A percentile compares a stretch with the other conserved stretches of the same genome.
These are phyloP conservation scores for Eustalomyia histrio DNA, from an alignment of 2,888 invertebrate species.

Conservation along the genomic window DNA sequence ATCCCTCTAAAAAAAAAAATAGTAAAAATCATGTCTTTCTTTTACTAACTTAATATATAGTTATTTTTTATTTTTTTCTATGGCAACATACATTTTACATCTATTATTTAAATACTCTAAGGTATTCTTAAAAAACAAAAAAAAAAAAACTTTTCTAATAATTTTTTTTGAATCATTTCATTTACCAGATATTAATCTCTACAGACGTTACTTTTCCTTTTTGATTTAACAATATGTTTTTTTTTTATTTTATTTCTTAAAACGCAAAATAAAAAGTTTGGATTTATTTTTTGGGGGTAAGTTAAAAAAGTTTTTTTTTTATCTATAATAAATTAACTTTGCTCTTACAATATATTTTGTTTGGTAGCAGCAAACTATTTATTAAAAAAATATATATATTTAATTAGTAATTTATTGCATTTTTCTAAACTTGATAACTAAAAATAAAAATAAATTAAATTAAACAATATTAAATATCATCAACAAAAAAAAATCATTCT, in stretches of 20 bases:
- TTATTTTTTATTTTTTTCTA: constrained; percentile 9
- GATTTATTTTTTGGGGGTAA: background rate
- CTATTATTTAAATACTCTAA: constrained; percentile 64
- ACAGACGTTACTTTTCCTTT: constrained; percentile 13
- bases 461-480: no score
- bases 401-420: no score
- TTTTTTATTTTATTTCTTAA: constrained; percentile 38
- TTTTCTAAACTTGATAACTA: no score
- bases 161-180: constrained; percentile 61
- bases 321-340: no score
- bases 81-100: constrained; percentile 22
- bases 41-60: constrained; percentile 59
- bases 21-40: constrained; percentile 5
- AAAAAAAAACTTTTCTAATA: constrained; percentile 59
- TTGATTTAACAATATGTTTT: constrained; percentile 39
- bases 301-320: background rate
- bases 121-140: constrained; percentile 54
- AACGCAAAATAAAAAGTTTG: constrained; percentile 20
- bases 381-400: no score
- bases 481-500: no score
- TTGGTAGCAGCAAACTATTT: no score
- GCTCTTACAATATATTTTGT: no score
- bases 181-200: constrained; percentile 59
- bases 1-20: constrained; percentile 1
- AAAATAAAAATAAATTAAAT: no score